Base-by-base conservation (phyloP, 2,888 invertebrate genomes). In the Ornithoptera priamus region DNA sequence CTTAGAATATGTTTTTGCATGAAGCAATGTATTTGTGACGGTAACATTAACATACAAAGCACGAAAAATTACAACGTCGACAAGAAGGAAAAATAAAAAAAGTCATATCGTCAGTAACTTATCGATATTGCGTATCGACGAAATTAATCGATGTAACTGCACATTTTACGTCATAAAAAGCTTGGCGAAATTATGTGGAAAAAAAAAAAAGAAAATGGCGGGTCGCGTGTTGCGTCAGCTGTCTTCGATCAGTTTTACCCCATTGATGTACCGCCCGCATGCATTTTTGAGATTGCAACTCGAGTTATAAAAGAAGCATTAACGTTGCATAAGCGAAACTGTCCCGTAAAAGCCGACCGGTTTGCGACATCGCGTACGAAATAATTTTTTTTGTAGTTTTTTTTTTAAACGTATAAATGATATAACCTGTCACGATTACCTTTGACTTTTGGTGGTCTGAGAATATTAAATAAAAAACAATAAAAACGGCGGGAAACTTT, bases 231-330 rank as follows among this genome's bases (percentile, higher is more conserved):
- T 68, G 53, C 68, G 24, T 68, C 59, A 68, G 46, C 53, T 53
- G 59, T 68, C 68, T 57, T 57, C 64, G 50, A 22, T 59, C 46
- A 58, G 56, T 60, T 68, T 68, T 64, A 22, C 15, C 24, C 20
- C 68, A 68, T 68, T 68, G 68, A 63, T 68, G 68, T 64, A 64
- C 59, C 68, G 68, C 18, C 59, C 39, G 30, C 36, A 39, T 68
- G 68, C 68, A 68, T 68, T 68, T 68, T 64, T 60, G 63, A 68
- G 63, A 68, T 68, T 64, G 68, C 68, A 39, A 46, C 18, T 22
- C 58, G 64, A 64, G 18, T 59, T 64, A 50, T 63, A 68, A 67
- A 67, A 61, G 59, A 62, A 50, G 20, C 62, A 62, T 62, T 67
- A 62, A 62, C n/a, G 18, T 68, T 68, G 53, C 68, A 22, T 53